phyloP scores from a whole-genome alignment of 2,797 vertebrate genomes.

The Sebastes cheni region DNA sequence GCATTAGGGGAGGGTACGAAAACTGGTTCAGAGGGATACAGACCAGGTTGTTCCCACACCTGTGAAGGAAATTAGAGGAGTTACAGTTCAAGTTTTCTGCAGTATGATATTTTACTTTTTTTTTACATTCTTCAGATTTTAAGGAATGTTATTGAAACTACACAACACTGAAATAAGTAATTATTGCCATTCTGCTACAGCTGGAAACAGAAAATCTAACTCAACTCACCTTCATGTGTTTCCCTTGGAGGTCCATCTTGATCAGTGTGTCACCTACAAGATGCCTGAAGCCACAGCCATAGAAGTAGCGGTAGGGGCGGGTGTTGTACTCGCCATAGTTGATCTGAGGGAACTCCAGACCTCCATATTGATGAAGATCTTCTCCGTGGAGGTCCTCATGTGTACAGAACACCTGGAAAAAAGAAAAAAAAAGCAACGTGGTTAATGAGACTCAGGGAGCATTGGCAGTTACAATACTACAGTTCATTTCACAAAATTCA shows the following conservation, averaged over 20 bases:
- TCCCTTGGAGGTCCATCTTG: constrained; percentile 88
- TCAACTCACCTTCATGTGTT: constrained; percentile 83
- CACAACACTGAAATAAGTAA: neutral
- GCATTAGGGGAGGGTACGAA: constrained; percentile 88
- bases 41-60: constrained; percentile 89
- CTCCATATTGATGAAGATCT: constrained; percentile 84
- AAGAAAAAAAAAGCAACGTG: neutral
- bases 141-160: neutral
- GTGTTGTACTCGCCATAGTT: constrained; percentile 86
- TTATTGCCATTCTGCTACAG: neutral
- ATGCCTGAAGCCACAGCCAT: constrained; percentile 91
- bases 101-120: neutral
- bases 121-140: neutral
- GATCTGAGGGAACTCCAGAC: constrained; percentile 93
- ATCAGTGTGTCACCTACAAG: constrained; percentile 89
- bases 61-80: constrained; percentile 52
- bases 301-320: constrained; percentile 89
- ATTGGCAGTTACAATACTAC: neutral
- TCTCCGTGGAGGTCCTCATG: constrained; percentile 87
- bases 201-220: neutral
- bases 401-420: constrained; percentile 86
- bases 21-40: constrained; percentile 91
- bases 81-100: neutral
- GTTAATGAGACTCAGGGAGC: neutral
- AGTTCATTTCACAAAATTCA: neutral